phyloP scores from a whole-genome alignment of 2,888 invertebrate genomes.

The Lithosia quadra region DNA sequence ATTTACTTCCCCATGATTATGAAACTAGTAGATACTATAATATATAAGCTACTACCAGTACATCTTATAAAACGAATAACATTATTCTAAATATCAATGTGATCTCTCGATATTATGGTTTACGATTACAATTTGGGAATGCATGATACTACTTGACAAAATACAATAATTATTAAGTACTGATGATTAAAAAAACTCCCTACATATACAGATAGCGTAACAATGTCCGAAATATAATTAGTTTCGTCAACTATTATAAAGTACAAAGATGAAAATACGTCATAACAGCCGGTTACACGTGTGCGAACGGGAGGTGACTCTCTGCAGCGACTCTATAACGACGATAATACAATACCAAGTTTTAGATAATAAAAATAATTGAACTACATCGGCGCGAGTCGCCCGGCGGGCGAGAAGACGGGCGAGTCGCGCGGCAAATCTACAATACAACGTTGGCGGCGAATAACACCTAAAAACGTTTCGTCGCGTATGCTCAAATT shows the following conservation, averaged over 20 bases:
- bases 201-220: constrained; percentile 78
- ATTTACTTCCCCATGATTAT: constrained; percentile 73
- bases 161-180: constrained; percentile 85
- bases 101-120: constrained; percentile 78
- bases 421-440: constrained; percentile 43
- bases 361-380: constrained; percentile 84
- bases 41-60: constrained; percentile 77
- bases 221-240: constrained; percentile 65
- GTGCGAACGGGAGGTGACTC: constrained; percentile 50
- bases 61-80: constrained; percentile 83
- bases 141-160: constrained; percentile 83
- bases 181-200: constrained; percentile 78
- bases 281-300: constrained; percentile 55
- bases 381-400: constrained; percentile 55
- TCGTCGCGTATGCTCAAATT: no score
- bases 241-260: constrained; percentile 67
- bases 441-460: constrained; percentile 44
- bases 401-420: constrained; percentile 21
- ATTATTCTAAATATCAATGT: constrained; percentile 82
- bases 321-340: constrained; percentile 55
- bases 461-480: constrained; percentile 58
- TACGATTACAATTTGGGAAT: constrained; percentile 85
- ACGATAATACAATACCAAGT: constrained; percentile 65
- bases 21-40: constrained; percentile 75
- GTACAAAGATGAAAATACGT: constrained; percentile 73